Evolutionary conservation across 2,888 invertebrate species (phyloP).

Genomic region (Megamerina dolium): DNA sequence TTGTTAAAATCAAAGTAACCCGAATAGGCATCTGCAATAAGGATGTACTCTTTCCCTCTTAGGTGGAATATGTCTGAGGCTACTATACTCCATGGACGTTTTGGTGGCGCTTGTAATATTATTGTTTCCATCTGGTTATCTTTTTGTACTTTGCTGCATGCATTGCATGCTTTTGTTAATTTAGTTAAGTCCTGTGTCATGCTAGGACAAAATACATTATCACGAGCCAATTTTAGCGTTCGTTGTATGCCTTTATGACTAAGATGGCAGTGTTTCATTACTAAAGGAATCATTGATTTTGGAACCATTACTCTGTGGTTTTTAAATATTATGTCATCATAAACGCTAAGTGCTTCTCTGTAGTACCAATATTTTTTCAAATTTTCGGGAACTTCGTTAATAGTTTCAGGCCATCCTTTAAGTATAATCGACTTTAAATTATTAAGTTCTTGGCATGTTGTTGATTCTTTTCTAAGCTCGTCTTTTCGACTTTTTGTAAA

Average conservation of each 20-base stretch:
- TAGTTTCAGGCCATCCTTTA: background rate
- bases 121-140: too few species aligned
- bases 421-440: background rate
- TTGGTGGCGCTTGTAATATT: too few species aligned
- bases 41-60: background rate
- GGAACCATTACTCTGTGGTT: too few species aligned
- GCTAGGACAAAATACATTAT: background rate
- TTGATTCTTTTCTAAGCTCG: background rate
- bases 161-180: background rate
- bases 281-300: too few species aligned
- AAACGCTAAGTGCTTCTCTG: too few species aligned
- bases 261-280: too few species aligned
- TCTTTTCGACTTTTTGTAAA: constrained; percentile 2
- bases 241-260: too few species aligned
- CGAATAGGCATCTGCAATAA: background rate
- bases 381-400: background rate
- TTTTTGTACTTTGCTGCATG: constrained; percentile 3
- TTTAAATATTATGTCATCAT: too few species aligned
- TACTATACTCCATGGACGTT: too few species aligned
- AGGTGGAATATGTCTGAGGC: too few species aligned
- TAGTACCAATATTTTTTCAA: constrained; percentile 2
- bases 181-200: background rate
- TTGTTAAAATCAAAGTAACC: background rate
- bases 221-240: constrained; percentile 1
- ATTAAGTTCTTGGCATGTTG: background rate